Evolutionary conservation across 1,140 invertebrate genomes (phyloP), one percentile per base, ranked within the genome.

Genomic region (Adoxophyes honmai): DNA sequence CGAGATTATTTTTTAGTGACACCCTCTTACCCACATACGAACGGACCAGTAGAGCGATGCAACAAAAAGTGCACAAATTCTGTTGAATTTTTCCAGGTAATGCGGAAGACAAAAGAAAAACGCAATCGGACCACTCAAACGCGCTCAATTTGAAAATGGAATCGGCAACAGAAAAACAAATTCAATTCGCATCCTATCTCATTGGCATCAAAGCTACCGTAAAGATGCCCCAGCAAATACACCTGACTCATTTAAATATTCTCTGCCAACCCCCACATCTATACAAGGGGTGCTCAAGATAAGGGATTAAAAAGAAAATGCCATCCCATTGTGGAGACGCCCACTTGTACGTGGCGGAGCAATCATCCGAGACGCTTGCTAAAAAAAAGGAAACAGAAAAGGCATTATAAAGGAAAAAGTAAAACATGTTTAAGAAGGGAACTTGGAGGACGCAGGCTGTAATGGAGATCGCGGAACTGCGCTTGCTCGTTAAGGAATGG

Each of bases 261-360:
- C 63, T 62, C 52, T 57, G 36, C 35, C 42, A 13, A 57, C 63
- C 56, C 62, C 63, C 64, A 58, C 59, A 54, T 52, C 48, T 52
- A 35, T 55, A 60, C 59, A 55, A 55, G 56, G 58, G 60, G 58
- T 48, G 44, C 60, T 52, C 60, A 61, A 68, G 75, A 73, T 75
- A 77, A 68, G 68, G 67, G 70, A 69, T 76, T 77, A 77, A 81
- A 81, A 78, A 79, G 75, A 74, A 73, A 74, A 77, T 66, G 61
- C 62, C 64, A 73, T 69, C 59, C 62, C 55, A 71, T 71, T 67
- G 71, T 72, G 44, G 57, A 37, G 52, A 70, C 66, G 57, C 60
- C 67, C 74, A 71, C 75, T 81, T 75, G 70, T 73, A 55, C 52
- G 39, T 37, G 58, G 60, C 66, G 64, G 65, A 76, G 79, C 79